Evolutionary conservation across 92 coral and sea anemone species (phyloP), one percentile per base, ranked within the genome.

Genomic region (Epizoanthus rinbou): DNA sequence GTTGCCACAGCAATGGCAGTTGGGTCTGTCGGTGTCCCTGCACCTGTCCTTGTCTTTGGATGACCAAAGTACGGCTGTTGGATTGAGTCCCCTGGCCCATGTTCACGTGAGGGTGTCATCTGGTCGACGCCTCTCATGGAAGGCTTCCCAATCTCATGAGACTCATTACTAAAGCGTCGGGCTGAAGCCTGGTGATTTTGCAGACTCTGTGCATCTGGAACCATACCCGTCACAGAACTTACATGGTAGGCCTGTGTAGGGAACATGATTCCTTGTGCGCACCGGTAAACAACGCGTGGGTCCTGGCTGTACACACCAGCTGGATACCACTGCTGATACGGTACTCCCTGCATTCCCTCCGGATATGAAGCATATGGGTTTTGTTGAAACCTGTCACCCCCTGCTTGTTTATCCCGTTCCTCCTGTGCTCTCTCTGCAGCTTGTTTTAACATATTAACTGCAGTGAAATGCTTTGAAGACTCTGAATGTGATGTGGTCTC

Each of bases 1-100:
- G 93, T 92, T 58, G 94, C 94, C 60, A 96, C 84, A 16, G 99
- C 99, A 81, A 96, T 87, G 33, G 99, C 97, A 60, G 98, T 96
- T 37, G 99, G 92, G 84, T 96, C 92, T 21, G 99, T 94, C 3
- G 99, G 98, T 15, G 92, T 92, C 56, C 94, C 98, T 8, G 88
- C 86, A 15, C 66, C 78, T 57, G 79, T 60, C 57, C 87, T 87
- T 16, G 80, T 68, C 33, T 83, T 88, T 39, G 68, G 86, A 23
- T 85, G 90, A 66, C 85, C 67, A 41, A 69, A 74, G 60, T 82
- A 86, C 19, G 89, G 68, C 24, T 64, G 89, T 28, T 80, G 92
- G 69, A 80, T 65, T 16, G 89, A 56, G 15, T 92, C 93, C 8
- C 85, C 37, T 28, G 85, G 50, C 13, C 87, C 87, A 67, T 73